These are phyloP conservation scores for Otolemur crassicaudatus DNA, from an alignment of 2,797 vertebrate species.

Conservation along the genomic window DNA sequence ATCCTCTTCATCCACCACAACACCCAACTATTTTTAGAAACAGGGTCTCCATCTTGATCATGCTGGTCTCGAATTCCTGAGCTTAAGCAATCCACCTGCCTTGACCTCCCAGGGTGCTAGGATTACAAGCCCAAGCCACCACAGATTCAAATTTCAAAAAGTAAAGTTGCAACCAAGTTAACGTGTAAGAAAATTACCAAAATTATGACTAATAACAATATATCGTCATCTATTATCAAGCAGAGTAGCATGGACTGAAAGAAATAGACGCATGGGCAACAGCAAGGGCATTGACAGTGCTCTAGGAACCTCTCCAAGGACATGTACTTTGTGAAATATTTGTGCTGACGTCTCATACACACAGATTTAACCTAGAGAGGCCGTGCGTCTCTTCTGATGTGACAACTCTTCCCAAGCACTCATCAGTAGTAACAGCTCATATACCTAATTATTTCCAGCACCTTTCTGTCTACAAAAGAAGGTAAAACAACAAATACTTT, in stretches of 20 bases:
- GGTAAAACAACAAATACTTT: neutral
- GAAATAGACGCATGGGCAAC: neutral
- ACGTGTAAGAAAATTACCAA: neutral
- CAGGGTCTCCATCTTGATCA: too few relatives aligned
- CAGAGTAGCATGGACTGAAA: neutral
- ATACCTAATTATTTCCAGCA: neutral
- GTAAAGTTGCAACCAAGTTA: neutral
- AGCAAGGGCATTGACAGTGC: neutral
- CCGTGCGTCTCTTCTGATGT: neutral
- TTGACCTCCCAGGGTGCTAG: too few relatives aligned
- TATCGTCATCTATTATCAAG: neutral
- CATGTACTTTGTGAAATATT: neutral
- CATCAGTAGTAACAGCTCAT: neutral
- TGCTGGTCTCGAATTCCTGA: too few relatives aligned
- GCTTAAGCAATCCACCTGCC: too few relatives aligned
- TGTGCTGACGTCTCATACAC: neutral
- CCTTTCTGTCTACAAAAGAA: neutral
- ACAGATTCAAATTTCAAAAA: neutral
- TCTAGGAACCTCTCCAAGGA: neutral
- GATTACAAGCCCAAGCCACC: too few relatives aligned
- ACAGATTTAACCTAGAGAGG: neutral
- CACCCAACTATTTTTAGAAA: too few relatives aligned
- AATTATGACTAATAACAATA: neutral
- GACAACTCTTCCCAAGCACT: neutral
- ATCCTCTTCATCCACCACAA: too few relatives aligned